Evolutionary conservation across 2,113 vertebrate genomes (phyloP).

Genomic region (Oreochromis aureus): DNA sequence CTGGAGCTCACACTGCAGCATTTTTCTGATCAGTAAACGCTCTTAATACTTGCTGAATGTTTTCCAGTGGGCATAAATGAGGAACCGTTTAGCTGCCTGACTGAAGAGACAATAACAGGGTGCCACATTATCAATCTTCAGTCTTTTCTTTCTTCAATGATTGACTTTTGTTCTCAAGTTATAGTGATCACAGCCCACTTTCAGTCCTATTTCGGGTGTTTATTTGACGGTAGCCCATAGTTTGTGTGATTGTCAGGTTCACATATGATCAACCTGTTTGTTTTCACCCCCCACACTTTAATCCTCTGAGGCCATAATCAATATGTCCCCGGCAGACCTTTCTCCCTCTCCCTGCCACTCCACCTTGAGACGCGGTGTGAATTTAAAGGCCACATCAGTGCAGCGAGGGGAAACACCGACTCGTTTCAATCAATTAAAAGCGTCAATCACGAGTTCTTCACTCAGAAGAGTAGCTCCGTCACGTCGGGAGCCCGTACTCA

Average conservation of each 20-base stretch:
- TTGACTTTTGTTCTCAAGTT: background rate
- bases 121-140: background rate
- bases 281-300: conserved; percentile 23
- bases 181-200: background rate
- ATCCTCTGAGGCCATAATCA: conserved; percentile 58
- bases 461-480: background rate
- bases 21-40: background rate
- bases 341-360: conserved; percentile 38
- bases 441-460: conserved; percentile 2
- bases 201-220: background rate
- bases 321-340: conserved; percentile 46
- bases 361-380: conserved; percentile 66
- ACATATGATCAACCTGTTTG: conserved; percentile 47
- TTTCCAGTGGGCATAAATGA: conserved; percentile 31
- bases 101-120: conserved; percentile 16
- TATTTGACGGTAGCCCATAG: conserved; percentile 9
- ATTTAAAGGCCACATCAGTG: conserved; percentile 57
- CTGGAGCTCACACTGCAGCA: background rate
- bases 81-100: conserved; percentile 14
- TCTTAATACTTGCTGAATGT: conserved; percentile 30
- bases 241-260: conserved; percentile 24
- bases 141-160: background rate
- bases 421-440: conserved; percentile 26
- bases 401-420: conserved; percentile 26
- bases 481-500: background rate